A percentile compares a stretch with the other conserved stretches of the same genome.
These are phyloP conservation scores for Solea senegalensis DNA, from an alignment of 2,113 vertebrate genomes.

Conservation along the genomic window DNA sequence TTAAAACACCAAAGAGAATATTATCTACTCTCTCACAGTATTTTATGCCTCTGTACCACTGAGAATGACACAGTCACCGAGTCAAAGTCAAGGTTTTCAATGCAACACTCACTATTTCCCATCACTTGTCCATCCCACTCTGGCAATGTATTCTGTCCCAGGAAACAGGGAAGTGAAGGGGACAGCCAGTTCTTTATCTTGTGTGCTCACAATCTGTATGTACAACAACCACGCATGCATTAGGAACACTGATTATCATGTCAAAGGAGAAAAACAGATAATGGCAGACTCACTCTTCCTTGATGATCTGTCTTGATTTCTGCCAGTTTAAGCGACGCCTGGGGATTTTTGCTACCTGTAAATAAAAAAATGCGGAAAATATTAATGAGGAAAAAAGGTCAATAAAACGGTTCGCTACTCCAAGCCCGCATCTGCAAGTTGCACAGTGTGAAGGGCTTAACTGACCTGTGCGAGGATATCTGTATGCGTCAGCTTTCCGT, in stretches of 20 bases:
- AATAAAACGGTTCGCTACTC: background rate
- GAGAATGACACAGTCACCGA: background rate
- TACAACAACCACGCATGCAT: constrained; percentile 17
- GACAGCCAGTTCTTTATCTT: constrained; percentile 91
- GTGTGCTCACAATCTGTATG: constrained; percentile 85
- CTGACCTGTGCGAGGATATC: constrained; percentile 94
- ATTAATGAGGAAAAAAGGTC: background rate
- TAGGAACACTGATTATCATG: background rate
- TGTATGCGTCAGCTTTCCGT: constrained; percentile 93
- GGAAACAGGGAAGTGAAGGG: constrained; percentile 90
- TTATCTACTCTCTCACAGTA: background rate
- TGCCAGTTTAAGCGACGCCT: constrained; percentile 90
- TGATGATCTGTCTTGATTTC: constrained; percentile 90
- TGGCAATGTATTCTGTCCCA: constrained; percentile 91
- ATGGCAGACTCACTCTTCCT: constrained; percentile 83
- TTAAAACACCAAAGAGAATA: background rate
- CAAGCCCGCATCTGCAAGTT: background rate
- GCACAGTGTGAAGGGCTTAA: background rate
- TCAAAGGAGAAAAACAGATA: background rate
- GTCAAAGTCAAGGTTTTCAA: background rate
- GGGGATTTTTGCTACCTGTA: constrained; percentile 96
- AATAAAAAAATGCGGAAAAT: constrained; percentile 2
- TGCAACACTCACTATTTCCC: constrained; percentile 88
- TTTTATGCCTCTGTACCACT: background rate
- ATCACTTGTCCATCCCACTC: constrained; percentile 94